phyloP scores from a whole-genome alignment of 2,888 invertebrate species.

The Notodonta ziczac region DNA sequence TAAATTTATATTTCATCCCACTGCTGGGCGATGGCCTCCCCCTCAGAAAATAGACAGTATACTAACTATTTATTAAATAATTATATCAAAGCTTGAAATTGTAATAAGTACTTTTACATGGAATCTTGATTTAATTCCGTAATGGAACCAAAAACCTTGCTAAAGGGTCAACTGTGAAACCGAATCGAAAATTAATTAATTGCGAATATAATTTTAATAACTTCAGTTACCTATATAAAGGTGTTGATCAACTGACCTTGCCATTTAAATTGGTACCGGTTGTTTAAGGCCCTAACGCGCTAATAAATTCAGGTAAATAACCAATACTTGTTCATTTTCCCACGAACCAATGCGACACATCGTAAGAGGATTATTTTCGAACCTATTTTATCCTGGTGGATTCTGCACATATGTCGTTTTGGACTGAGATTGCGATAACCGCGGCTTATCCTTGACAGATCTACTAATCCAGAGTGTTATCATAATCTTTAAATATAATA shows the following conservation, averaged over 20 bases:
- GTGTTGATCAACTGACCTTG: constrained; percentile 23
- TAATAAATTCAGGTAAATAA: constrained; percentile 21
- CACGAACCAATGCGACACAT: background rate
- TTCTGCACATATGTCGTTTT: no score
- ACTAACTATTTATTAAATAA: no score
- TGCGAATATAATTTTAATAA: constrained; percentile 13
- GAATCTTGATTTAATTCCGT: constrained; percentile 11
- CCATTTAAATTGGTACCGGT: constrained; percentile 14
- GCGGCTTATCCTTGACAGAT: no score
- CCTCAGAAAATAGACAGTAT: no score
- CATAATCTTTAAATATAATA: no score
- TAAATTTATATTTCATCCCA: no score
- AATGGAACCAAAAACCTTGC: constrained; percentile 22
- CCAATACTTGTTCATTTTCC: constrained; percentile 10
- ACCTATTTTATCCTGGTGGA: no score
- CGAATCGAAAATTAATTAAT: constrained; percentile 17
- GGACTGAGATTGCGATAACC: no score
- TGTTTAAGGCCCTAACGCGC: constrained; percentile 22
- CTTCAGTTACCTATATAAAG: constrained; percentile 15
- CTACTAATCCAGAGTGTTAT: no score
- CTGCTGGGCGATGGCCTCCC: no score
- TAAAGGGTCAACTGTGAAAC: constrained; percentile 12
- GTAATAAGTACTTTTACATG: background rate
- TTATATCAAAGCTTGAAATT: no score
- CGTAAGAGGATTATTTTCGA: background rate